A percentile compares a stretch with the other conserved stretches of the same genome.
Evolutionary conservation across 2,888 invertebrate species (phyloP).

Genomic region (Argynnis bischoffii): DNA sequence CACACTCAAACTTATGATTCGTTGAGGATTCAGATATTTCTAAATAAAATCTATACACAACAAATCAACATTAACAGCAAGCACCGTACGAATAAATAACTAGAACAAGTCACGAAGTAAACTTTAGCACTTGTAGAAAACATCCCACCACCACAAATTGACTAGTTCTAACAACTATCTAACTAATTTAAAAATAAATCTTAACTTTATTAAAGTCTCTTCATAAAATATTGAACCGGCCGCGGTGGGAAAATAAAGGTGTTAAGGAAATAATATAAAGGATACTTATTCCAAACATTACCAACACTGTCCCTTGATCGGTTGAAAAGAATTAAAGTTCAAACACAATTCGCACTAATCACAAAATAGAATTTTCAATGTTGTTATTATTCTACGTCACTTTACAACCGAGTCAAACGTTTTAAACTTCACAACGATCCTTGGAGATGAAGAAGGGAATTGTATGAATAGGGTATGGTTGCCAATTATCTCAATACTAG

Average conservation of each 20-base stretch:
- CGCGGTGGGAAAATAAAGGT: slow-evolving; percentile 56
- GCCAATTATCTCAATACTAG: neutral
- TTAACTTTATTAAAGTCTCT: slow-evolving; percentile 76
- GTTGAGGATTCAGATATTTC: slow-evolving; percentile 66
- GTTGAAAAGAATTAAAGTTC: slow-evolving; percentile 55
- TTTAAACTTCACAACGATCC: slow-evolving; percentile 50
- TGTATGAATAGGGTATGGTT: slow-evolving; percentile 40
- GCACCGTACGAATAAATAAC: slow-evolving; percentile 73
- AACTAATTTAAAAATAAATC: slow-evolving; percentile 61
- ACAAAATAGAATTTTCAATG: slow-evolving; percentile 4
- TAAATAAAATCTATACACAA: slow-evolving; percentile 58
- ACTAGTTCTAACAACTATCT: slow-evolving; percentile 79
- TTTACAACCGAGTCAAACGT: slow-evolving; percentile 72
- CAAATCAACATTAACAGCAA: slow-evolving; percentile 72
- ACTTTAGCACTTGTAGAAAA: slow-evolving; percentile 76
- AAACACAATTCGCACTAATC: slow-evolving; percentile 39
- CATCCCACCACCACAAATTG: slow-evolving; percentile 78
- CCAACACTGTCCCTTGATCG: slow-evolving; percentile 48
- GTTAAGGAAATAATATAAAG: slow-evolving; percentile 33
- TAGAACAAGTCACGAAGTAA: slow-evolving; percentile 67
- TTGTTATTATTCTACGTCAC: slow-evolving; percentile 51
- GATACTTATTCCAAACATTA: slow-evolving; percentile 38
- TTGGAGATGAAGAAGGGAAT: slow-evolving; percentile 41
- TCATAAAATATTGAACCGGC: slow-evolving; percentile 73
- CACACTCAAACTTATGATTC: slow-evolving; percentile 57